Conservation (phyloP, 2,888 invertebrate species). For the Trissoscelio sp. region DNA sequence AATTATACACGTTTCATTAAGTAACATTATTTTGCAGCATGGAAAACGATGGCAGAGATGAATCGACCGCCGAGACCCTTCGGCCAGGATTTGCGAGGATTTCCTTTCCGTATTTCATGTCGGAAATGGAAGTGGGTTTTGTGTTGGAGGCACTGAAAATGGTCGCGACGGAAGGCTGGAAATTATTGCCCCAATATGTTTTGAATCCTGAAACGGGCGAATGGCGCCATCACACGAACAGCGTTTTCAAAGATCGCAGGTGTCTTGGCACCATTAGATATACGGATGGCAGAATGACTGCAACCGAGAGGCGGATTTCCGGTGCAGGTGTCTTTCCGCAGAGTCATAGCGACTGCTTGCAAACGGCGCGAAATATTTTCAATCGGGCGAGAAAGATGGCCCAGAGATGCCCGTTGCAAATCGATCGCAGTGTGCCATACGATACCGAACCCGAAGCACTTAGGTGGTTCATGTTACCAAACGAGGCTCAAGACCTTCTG, state of each 20-base stretch:
- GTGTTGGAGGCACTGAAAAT: conserved; percentile 93
- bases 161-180: conserved; percentile 95
- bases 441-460: conserved; percentile 88
- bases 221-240: conserved; percentile 93
- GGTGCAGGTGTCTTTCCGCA: conserved; percentile 90
- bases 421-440: conserved; percentile 90
- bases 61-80: conserved; percentile 87
- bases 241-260: conserved; percentile 91
- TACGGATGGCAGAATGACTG: conserved; percentile 89
- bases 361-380: conserved; percentile 91
- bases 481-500: conserved; percentile 92
- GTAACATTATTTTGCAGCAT: conserved; percentile 69
- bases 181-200: conserved; percentile 93
- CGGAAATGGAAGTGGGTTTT: conserved; percentile 91
- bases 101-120: conserved; percentile 93
- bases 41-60: conserved; percentile 78
- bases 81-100: conserved; percentile 94
- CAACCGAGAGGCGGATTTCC: conserved; percentile 89
- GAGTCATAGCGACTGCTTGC: conserved; percentile 90
- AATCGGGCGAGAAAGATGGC: conserved; percentile 91
- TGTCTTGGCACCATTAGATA: conserved; percentile 92
- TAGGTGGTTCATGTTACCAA: conserved; percentile 95
- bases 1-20: conserved; percentile 16
- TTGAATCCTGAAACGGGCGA: conserved; percentile 95
- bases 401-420: conserved; percentile 88